Percentiles rank a stretch among this genome's conserved stretches.
phyloP scores from a whole-genome alignment of 1,140 invertebrate species.

The Chrysoperla carnea region DNA sequence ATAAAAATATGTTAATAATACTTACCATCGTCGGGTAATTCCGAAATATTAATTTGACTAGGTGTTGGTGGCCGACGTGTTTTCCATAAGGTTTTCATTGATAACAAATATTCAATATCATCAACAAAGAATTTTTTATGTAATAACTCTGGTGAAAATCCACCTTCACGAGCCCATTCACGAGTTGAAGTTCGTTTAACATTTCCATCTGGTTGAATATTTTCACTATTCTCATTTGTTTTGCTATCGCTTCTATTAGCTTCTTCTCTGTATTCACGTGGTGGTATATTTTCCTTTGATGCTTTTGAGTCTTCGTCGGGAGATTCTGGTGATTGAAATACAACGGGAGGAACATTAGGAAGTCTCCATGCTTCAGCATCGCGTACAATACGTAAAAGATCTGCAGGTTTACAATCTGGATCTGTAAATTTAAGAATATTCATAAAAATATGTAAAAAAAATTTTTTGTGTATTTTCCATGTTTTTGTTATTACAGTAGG shows the following conservation, averaged over 20 bases:
- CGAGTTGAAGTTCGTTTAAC: constrained; percentile 72
- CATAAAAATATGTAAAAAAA: too few species aligned
- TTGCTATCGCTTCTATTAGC: constrained; percentile 18
- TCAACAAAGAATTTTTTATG: constrained; percentile 86
- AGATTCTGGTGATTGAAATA: too few species aligned
- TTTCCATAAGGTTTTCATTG: constrained; percentile 86
- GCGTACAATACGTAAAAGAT: too few species aligned
- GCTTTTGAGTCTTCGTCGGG: too few species aligned
- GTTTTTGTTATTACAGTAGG: too few species aligned
- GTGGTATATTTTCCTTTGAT: too few species aligned
- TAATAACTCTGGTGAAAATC: constrained; percentile 70
- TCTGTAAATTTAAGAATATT: too few species aligned
- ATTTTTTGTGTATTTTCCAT: too few species aligned
- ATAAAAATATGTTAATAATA: background rate
- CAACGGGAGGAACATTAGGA: too few species aligned
- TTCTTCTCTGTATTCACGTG: too few species aligned
- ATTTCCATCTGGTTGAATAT: constrained; percentile 36
- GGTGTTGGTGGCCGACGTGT: constrained; percentile 69
- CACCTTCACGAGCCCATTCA: constrained; percentile 66
- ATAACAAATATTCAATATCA: constrained; percentile 89
- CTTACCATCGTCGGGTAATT: constrained; percentile 39
- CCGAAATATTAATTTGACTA: constrained; percentile 40
- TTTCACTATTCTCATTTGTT: constrained; percentile 25
- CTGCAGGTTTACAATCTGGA: too few species aligned
- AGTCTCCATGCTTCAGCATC: too few species aligned